Base-by-base conservation (phyloP, 2,113 vertebrate species). In the Microtus oregoni region DNA sequence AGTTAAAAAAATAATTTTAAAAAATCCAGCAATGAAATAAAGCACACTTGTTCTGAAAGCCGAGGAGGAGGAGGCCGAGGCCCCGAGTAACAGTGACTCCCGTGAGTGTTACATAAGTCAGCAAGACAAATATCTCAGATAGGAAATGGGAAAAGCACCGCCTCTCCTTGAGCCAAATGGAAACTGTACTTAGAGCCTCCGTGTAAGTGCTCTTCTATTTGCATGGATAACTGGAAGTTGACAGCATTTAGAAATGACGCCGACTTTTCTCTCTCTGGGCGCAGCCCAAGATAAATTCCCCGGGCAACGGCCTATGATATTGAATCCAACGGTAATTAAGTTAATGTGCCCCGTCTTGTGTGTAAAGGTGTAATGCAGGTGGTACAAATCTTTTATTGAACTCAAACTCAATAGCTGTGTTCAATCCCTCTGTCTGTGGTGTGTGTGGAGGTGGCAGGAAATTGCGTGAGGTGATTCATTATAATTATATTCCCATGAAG, bases 331-430 rank as follows among this genome's bases (percentile, higher is more conserved):
- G 75, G 94, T 97, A 97, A 97, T 89, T 94, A 98, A 95, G 91
- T 75, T 96, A 97, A 97, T 89, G 47, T 76, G 41, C 94, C 96
- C 96, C 75, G 65, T 94, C 86, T 55, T 86, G 96, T 96, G 89
- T 78, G 58, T 77, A 70, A 89, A 97, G 26, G 92, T 96, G n/a
- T 96, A 95, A 97, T 97, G 96, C 94, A 93, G 95, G 90, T 86
- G 90, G 90, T 96, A 97, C 86, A 95, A 97, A 98, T 94, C 89
- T 65, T 92, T 95, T 96, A 94, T 76, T 97, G 97, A 96, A 95
- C 94, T 95, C 91, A 95, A 86, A 94, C 96, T 95, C 95, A 96
- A 94, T 95, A 95, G 88, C 50, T 68, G 86, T 72, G 52, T 96
- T 94, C 91, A 95, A 86, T 96, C 61, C 81, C 92, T 65, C 67